Base-by-base conservation (phyloP, 2,797 vertebrate genomes). In the Ptychobarbus kaznakovi region DNA sequence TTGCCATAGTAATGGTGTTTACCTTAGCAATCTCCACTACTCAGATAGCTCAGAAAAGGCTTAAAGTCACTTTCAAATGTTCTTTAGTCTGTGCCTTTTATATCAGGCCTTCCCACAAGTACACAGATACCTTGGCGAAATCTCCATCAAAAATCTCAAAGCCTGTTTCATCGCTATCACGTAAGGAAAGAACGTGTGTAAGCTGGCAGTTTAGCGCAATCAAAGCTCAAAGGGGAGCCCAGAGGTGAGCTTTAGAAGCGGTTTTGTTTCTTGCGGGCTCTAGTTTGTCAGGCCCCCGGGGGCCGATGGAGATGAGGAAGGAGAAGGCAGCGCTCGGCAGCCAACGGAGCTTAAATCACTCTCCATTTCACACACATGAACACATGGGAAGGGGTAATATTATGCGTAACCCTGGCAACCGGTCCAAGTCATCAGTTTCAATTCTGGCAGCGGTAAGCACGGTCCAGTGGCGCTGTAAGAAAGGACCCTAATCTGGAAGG, bases 361-460 rank as follows among this genome's bases (percentile, higher is more conserved):
- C 53, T 46, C 80, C 66, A 75, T 87, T 80, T 88, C 74, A 63
- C 80, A 79, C 65, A 13, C 44, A 42, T 65, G 74, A 88, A 87
- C 81, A 86, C 79, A 87, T 84, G 84, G 77, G 73, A 88, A 84
- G 42, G 65, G 66, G 66, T 84, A 84, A 90, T 86, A 84, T 86
- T 89, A 82, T 90, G 86, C 75, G 80, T 87, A 89, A 90, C 89
- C 89, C 65, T 42, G 89, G 88, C 88, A 90, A 92, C 89, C 68
- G 79, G 90, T 89, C 89, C 86, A 72, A 90, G 84, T 90, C 89
- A 91, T 88, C 88, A 80, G 87, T 89, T 90, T 90, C 88, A 90
- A 87, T 91, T 91, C 88, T 75, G 58, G 80, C 56, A 86, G 82
- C 65, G 79, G 53, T 75, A 82, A 84, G 87, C 85, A 89, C 58